A percentile compares a stretch with the other conserved stretches of the same genome.
Conservation (phyloP, 2,888 invertebrate genomes). For the Pterostichus madidus region DNA sequence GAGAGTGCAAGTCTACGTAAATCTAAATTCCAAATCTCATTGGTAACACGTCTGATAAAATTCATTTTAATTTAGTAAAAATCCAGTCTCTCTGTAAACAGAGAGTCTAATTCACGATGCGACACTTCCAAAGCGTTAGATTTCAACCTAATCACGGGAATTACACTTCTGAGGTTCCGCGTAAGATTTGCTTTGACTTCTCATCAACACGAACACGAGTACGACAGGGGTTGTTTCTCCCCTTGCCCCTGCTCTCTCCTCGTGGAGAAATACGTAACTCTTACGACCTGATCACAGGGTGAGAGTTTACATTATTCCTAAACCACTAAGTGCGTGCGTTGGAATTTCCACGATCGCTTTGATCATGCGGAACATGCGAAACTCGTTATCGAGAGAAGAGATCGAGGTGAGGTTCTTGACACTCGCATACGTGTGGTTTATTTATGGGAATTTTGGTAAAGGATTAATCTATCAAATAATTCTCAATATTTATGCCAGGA, state of each 20-base stretch:
- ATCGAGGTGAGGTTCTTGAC: conserved; percentile 3
- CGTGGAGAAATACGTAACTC: conserved; percentile 2
- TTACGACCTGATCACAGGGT: neutral
- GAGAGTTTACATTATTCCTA: conserved; percentile 37
- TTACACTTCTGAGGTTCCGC: conserved; percentile 25
- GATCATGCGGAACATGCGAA: neutral
- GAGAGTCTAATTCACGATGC: neutral
- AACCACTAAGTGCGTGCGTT: conserved; percentile 25
- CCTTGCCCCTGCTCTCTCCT: neutral
- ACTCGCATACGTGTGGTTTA: conserved; percentile 9
- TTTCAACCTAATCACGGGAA: conserved; percentile 29
- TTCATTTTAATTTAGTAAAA: conserved; percentile 26
- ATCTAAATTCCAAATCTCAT: conserved; percentile 17
- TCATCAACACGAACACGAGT: conserved; percentile 21
- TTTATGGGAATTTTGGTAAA: neutral
- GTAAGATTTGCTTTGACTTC: conserved; percentile 44
- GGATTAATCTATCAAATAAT: no score
- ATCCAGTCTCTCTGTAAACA: conserved; percentile 2
- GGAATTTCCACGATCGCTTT: conserved; percentile 1
- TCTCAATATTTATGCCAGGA: no score
- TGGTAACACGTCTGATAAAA: neutral
- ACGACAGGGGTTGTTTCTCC: no score
- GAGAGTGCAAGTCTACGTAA: neutral
- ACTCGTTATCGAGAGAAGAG: neutral
- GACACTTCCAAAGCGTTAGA: conserved; percentile 23